Conservation (phyloP, 2,797 vertebrate genomes). For the Xyrichtys novacula region DNA sequence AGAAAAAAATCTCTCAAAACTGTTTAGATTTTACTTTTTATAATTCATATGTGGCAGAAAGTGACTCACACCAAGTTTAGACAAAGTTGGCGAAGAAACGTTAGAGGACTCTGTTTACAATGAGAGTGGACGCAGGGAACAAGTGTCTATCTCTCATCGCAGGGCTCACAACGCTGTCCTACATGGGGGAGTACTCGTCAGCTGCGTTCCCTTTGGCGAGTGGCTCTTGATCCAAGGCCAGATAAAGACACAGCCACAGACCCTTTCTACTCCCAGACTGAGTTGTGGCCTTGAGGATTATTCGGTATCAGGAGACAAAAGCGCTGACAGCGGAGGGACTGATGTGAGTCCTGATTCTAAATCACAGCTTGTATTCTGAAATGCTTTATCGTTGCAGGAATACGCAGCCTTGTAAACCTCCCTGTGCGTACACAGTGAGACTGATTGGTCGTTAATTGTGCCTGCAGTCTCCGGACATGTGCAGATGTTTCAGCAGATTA, state of each 20-base stretch:
- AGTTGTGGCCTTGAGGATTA: slow-evolving; percentile 57
- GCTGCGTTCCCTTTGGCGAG: slow-evolving; percentile 47
- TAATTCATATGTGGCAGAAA: neutral
- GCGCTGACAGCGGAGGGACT: slow-evolving; percentile 9
- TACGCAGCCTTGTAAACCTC: slow-evolving; percentile 36
- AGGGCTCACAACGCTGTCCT: slow-evolving; percentile 57
- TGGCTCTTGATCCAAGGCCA: slow-evolving; percentile 65
- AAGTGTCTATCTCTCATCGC: slow-evolving; percentile 66
- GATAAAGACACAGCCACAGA: slow-evolving; percentile 64
- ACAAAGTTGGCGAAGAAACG: slow-evolving; percentile 52
- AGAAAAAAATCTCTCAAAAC: neutral
- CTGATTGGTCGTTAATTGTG: slow-evolving; percentile 56
- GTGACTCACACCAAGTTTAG: slow-evolving; percentile 20
- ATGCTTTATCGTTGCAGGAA: slow-evolving; percentile 26
- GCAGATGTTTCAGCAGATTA: slow-evolving; percentile 48
- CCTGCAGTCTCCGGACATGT: slow-evolving; percentile 4
- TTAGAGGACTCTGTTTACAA: slow-evolving; percentile 65
- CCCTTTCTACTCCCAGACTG: slow-evolving; percentile 53
- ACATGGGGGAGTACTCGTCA: slow-evolving; percentile 47
- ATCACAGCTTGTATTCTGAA: slow-evolving; percentile 16
- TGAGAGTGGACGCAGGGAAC: slow-evolving; percentile 57
- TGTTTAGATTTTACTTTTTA: slow-evolving; percentile 1
- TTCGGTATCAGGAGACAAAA: slow-evolving; percentile 30
- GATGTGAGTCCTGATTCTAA: neutral
- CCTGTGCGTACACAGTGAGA: slow-evolving; percentile 23